Conservation (phyloP, 2,888 invertebrate species). For the Diploptera punctata region DNA sequence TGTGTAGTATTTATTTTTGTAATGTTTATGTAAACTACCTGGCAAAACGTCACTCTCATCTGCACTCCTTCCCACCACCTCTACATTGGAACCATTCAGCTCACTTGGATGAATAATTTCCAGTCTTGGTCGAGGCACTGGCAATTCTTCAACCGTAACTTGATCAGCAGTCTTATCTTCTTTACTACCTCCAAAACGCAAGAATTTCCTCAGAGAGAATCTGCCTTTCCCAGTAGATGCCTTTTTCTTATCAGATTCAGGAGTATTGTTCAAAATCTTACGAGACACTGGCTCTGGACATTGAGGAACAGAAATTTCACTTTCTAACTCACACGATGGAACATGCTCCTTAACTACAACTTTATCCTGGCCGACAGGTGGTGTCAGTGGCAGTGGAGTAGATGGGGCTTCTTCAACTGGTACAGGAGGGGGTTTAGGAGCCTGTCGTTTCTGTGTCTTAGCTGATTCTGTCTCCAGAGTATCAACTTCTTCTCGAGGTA, state of each 20-base stretch:
- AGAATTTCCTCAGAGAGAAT: constrained; percentile 83
- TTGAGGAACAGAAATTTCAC: no score
- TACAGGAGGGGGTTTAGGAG: constrained; percentile 74
- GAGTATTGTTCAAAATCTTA: constrained; percentile 64
- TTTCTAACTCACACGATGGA: no score
- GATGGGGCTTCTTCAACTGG: constrained; percentile 52
- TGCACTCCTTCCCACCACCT: constrained; percentile 63
- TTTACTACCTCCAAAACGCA: constrained; percentile 76
- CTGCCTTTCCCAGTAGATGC: constrained; percentile 75
- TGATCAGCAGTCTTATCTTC: constrained; percentile 56
- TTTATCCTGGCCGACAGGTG: constrained; percentile 59
- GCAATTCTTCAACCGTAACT: constrained; percentile 50
- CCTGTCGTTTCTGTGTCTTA: constrained; percentile 66
- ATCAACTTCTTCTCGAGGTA: not conserved
- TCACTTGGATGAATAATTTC: constrained; percentile 91
- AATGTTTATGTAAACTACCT: no score
- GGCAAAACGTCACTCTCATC: no score
- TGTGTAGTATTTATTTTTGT: no score
- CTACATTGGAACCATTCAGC: constrained; percentile 80
- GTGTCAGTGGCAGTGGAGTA: constrained; percentile 65
- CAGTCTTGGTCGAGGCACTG: constrained; percentile 73
- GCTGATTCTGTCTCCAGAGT: not conserved
- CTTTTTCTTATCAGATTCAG: constrained; percentile 54
- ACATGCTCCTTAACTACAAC: no score
- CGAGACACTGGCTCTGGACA: constrained; percentile 72